Evolutionary conservation across 1,140 invertebrate genomes (phyloP).

Genomic region (Lepidurus apus): DNA sequence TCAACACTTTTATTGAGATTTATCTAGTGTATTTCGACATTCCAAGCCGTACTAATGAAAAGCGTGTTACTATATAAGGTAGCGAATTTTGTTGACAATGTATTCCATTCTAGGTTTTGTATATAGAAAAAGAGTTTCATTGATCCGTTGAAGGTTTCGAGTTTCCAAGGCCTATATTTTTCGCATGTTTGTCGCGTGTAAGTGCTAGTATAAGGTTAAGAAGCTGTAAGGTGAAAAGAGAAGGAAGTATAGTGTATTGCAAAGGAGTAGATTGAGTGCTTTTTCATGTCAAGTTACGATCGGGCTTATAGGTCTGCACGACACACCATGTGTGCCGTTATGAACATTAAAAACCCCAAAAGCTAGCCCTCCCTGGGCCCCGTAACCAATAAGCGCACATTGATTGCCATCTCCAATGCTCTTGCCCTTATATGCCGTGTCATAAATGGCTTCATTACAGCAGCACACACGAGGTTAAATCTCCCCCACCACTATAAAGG

Average conservation of each 20-base stretch:
- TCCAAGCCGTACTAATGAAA: too few relatives aligned
- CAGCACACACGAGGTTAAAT: constrained; percentile 16
- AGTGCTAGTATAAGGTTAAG: not conserved
- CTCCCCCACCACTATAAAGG: not conserved
- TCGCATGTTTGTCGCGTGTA: too few relatives aligned
- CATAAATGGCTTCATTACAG: constrained; percentile 19
- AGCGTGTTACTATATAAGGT: too few relatives aligned
- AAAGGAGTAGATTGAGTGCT: not conserved
- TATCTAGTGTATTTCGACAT: too few relatives aligned
- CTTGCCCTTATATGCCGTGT: constrained; percentile 16
- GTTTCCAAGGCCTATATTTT: too few relatives aligned
- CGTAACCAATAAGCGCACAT: constrained; percentile 12
- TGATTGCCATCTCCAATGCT: constrained; percentile 5
- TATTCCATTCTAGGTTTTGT: too few relatives aligned
- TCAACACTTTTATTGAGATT: too few relatives aligned
- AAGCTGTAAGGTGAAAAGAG: not conserved
- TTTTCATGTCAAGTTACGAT: constrained; percentile 22
- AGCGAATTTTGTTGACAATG: too few relatives aligned
- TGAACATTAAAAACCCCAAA: constrained; percentile 9
- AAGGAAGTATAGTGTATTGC: not conserved
- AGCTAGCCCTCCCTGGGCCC: not conserved
- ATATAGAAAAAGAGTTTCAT: too few relatives aligned
- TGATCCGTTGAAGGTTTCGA: too few relatives aligned
- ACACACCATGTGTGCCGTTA: constrained; percentile 15
- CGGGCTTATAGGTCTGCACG: constrained; percentile 14